A percentile compares a stretch with the other conserved stretches of the same genome.
Evolutionary conservation across 1,140 invertebrate species (phyloP).

Genomic region (Drosophila pallidifrons): DNA sequence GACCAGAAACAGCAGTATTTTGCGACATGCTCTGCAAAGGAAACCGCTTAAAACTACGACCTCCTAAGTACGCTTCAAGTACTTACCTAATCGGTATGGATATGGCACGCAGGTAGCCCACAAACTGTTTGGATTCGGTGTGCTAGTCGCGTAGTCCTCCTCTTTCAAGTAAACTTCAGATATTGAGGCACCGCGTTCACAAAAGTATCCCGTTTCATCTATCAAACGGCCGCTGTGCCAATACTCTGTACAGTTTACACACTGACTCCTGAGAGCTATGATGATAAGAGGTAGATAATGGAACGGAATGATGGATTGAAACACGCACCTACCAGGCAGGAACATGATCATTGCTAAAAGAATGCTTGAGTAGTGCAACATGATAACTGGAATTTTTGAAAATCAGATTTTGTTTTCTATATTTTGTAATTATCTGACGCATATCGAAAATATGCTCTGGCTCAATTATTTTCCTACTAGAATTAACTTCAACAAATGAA

Average conservation of each 20-base stretch:
- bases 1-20: constrained; percentile 54
- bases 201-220: constrained; percentile 39
- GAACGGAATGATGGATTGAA: too few species aligned
- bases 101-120: constrained; percentile 26
- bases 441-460: neutral
- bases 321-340: constrained; percentile 29
- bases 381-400: constrained; percentile 2
- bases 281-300: neutral
- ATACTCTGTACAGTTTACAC: constrained; percentile 15
- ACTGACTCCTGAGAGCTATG: constrained; percentile 21
- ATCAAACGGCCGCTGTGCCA: neutral
- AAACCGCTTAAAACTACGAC: neutral
- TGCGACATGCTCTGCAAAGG: neutral
- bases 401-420: neutral
- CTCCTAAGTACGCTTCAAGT: neutral
- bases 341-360: constrained; percentile 5
- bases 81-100: constrained; percentile 8
- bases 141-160: neutral
- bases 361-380: neutral
- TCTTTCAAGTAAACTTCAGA: neutral
- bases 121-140: neutral
- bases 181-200: neutral
- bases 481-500: too few species aligned
- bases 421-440: constrained; percentile 4
- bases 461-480: neutral